phyloP scores from a whole-genome alignment of 2,113 vertebrate genomes.

The Aspiorhynchus laticeps region DNA sequence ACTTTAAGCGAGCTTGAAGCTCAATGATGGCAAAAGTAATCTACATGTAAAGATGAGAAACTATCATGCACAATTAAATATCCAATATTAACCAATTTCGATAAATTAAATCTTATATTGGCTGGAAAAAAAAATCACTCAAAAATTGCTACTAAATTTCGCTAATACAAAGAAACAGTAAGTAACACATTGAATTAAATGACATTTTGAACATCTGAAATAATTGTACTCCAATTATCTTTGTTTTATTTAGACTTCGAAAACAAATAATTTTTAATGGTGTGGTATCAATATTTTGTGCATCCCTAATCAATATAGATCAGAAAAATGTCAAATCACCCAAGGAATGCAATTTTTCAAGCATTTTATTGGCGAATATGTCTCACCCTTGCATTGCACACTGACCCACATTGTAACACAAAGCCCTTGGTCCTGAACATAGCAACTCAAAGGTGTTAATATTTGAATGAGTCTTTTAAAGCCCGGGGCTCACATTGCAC shows the following conservation, averaged over 20 bases:
- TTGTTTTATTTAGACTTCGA: background rate
- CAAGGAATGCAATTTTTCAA: background rate
- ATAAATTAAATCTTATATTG: background rate
- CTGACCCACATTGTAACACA: constrained; percentile 41
- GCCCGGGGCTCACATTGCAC: constrained; percentile 33
- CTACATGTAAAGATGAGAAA: background rate
- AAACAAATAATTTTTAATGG: background rate
- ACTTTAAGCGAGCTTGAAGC: background rate
- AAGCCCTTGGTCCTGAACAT: constrained; percentile 4
- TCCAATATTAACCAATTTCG: background rate
- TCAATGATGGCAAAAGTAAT: background rate
- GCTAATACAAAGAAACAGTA: too few relatives aligned
- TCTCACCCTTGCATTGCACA: constrained; percentile 23
- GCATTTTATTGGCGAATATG: background rate
- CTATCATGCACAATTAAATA: background rate
- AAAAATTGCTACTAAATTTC: too few relatives aligned
- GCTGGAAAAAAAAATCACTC: background rate
- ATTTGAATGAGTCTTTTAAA: constrained; percentile 47
- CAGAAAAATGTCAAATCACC: background rate
- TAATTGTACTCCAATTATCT: too few relatives aligned
- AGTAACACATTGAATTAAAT: too few relatives aligned
- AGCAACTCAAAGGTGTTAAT: constrained; percentile 48
- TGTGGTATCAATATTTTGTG: background rate
- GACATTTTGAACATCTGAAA: too few relatives aligned
- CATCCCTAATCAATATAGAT: background rate